Evolutionary conservation across 2,113 vertebrate species (phyloP), one percentile per base, ranked within the genome.

Genomic region (Pheucticus melanocephalus): DNA sequence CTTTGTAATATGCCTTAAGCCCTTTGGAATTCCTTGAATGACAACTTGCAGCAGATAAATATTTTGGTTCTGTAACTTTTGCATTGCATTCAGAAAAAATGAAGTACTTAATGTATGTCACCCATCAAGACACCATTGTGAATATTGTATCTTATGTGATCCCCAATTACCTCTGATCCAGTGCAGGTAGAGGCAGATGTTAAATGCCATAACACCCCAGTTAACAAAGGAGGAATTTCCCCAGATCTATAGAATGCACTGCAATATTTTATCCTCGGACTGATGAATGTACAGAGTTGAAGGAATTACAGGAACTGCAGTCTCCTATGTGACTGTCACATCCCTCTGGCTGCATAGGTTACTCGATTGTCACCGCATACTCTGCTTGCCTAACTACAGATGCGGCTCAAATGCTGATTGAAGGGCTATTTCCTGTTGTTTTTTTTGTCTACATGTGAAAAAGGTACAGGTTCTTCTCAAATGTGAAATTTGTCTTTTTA

Each of bases 231-330:
- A 31, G 8, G 27, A 69, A n/a, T 56, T 90, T 60, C 20, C n/a
- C 21, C 33, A 82, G 30, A 72, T 93, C 24, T 14, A 6, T 20
- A 37, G 68, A 53, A 48, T 48, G 22, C 24, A 5, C 8, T 69
- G 73, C 16, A 24, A 22, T 54, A 30, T 84, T 47, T 57, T 76
- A 39, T 65, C 48, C 42, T 83, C 22, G 28, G 30, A 35, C 59
- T 83, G 73, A 24, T 72, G 39, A 82, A 75, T 44, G 22, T 22
- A 13, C 23, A 42, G 65, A 45, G 35, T 39, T 85, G 88, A 88
- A 92, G 71, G 77, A 94, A 96, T 94, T 88, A 45, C 21, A 91
- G 56, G 63, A 94, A 71, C 73, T 86, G 96, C 15, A n/a, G 37
- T 68, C 45, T 92, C 23, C n/a, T 53, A 6, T 82, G 87, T 77